Evolutionary conservation across 1,140 invertebrate species (phyloP).

Genomic region (Nephila pilipes): DNA sequence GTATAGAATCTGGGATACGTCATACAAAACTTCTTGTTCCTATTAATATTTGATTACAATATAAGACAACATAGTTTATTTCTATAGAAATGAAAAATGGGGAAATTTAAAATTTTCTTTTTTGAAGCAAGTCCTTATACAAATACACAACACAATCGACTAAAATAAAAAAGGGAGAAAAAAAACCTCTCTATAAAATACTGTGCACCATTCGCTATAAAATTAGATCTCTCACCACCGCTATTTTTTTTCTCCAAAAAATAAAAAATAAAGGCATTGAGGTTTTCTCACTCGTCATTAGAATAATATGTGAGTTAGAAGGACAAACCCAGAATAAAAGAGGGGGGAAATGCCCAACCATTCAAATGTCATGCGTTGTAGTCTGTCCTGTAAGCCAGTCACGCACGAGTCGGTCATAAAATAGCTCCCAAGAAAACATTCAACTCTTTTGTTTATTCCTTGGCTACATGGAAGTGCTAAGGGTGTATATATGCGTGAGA

Average conservation of each 20-base stretch:
- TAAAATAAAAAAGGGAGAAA: neutral
- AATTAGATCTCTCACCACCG: neutral
- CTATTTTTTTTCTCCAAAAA: neutral
- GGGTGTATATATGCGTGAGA: constrained; percentile 67
- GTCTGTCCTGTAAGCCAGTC: constrained; percentile 23
- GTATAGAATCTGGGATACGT: too few relatives aligned
- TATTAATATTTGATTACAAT: too few relatives aligned
- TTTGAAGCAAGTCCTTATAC: too few relatives aligned
- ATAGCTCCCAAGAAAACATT: constrained; percentile 38
- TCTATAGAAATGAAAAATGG: too few relatives aligned
- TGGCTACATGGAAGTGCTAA: neutral
- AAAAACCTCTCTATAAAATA: neutral
- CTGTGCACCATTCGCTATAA: neutral
- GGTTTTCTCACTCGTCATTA: constrained; percentile 50
- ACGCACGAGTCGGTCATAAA: constrained; percentile 65
- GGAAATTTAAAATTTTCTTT: too few relatives aligned
- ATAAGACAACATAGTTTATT: too few relatives aligned
- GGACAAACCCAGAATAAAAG: constrained; percentile 43
- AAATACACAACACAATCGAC: neutral
- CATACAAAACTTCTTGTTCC: too few relatives aligned
- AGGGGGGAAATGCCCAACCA: neutral
- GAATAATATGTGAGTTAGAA: constrained; percentile 66
- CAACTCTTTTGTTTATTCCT: constrained; percentile 63
- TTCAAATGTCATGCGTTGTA: constrained; percentile 26
- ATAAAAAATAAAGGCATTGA: constrained; percentile 16